These are phyloP conservation scores for Eciton burchellii DNA, from an alignment of 1,140 invertebrate genomes.

Conservation along the genomic window DNA sequence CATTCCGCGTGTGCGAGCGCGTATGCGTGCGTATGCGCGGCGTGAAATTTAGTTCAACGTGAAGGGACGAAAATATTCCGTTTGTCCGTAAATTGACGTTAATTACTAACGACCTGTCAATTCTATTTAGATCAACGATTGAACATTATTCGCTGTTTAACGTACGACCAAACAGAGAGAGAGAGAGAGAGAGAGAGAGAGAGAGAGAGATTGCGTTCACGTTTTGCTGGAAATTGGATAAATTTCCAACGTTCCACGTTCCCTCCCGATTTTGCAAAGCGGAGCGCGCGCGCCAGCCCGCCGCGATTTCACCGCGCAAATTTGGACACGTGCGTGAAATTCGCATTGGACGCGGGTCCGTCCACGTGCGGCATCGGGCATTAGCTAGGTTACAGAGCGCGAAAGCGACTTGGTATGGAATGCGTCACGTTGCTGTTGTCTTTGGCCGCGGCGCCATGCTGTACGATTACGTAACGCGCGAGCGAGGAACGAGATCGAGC, in stretches of 20 bases:
- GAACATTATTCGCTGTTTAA: too few relatives aligned
- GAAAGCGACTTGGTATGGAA: constrained; percentile 26
- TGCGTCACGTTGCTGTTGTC: constrained; percentile 20
- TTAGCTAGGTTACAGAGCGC: not conserved
- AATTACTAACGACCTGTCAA: too few relatives aligned
- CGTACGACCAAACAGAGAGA: too few relatives aligned
- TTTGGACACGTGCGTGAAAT: constrained; percentile 12
- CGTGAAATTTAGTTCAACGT: not conserved
- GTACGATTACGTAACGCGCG: constrained; percentile 7
- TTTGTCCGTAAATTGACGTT: not conserved
- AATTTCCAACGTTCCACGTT: not conserved
- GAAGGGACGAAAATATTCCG: not conserved
- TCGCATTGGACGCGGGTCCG: not conserved
- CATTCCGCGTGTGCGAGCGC: not conserved
- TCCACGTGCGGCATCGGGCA: not conserved
- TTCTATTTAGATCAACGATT: too few relatives aligned
- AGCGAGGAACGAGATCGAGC: not conserved
- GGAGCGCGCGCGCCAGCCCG: not conserved
- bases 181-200: too few relatives aligned
- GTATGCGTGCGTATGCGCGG: not conserved
- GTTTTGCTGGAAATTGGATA: not conserved
- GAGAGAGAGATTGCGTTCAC: not conserved
- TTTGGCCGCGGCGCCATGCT: constrained; percentile 22
- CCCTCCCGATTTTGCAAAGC: not conserved
- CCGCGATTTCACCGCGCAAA: not conserved